Base-by-base conservation (phyloP, 2,888 invertebrate species). In the Clanis bilineata region DNA sequence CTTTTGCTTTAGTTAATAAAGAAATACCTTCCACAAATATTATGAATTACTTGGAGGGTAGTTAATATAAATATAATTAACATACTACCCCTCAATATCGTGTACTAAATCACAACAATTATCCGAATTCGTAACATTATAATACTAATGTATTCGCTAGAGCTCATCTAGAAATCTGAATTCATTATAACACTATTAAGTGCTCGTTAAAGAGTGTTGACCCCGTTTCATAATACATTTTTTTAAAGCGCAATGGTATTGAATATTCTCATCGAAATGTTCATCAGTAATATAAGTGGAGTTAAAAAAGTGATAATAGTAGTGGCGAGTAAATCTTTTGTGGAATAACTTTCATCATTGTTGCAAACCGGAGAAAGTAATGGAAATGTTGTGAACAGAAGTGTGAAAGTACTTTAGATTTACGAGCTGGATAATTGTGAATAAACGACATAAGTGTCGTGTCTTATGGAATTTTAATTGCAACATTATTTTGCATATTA, bases 321-420 rank as follows among this genome's bases (percentile, higher is more conserved):
- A 32, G 18, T 51, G 32, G 51, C 51, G 28, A 51, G 51, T 32
- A 51, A 51, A 51, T 51, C 51, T 51, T 51, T 51, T 62, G 64
- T 64, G 63, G 65, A 67, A 73, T 70, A 70, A 77, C 80, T 84
- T 80, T 82, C 83, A 66, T 79, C 77, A 80, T 82, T 80, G 82
- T 79, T 78, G 67, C 67, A 71, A 72, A 71, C 62, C 67, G 69
- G 78, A 74, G 86, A 86, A 86, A 86, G 87, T 82, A 66, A 70
- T 80, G 75, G 74, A 82, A 86, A 82, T 77, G 79, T 73, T 80
- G 79, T 77, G 83, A 86, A 79, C 73, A 69, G 73, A 78, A 73
- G 76, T 77, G 83, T 76, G 86, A 86, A 86, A 86, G 83, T 82
- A 70, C 66, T 59, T 43, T 51, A 36, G 36, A n/a, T 38, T 36